These are phyloP conservation scores for Momotus momota DNA, from an alignment of 2,797 vertebrate genomes.

Conservation along the genomic window DNA sequence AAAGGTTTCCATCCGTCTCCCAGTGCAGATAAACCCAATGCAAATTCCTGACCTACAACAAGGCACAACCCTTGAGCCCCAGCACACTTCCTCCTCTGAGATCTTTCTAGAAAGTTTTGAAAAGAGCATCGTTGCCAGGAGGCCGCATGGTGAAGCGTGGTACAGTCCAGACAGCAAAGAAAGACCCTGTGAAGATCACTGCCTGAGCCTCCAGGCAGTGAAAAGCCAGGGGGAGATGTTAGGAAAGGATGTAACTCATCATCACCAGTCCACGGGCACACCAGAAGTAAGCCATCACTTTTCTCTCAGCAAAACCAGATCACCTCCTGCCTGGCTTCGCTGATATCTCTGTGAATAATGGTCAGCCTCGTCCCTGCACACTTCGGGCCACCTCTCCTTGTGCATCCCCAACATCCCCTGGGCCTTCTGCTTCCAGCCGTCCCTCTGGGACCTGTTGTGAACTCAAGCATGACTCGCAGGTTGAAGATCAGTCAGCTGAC, in stretches of 20 bases:
- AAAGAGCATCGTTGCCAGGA: neutral
- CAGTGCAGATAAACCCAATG: neutral
- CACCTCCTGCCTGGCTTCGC: neutral
- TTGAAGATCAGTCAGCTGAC: neutral
- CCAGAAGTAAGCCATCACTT: neutral
- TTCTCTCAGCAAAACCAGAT: neutral
- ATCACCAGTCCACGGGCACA: neutral
- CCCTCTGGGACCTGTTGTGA: neutral
- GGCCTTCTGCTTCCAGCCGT: neutral
- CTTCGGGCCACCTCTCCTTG: neutral
- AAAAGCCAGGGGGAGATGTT: neutral
- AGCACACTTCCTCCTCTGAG: neutral
- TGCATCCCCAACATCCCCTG: neutral
- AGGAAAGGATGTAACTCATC: neutral
- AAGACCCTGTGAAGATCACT: neutral
- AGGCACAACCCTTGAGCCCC: neutral
- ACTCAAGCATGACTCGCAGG: neutral
- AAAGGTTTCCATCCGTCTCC: neutral
- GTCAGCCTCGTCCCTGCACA: neutral
- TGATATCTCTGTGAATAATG: neutral
- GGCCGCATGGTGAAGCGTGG: neutral
- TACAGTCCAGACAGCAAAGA: neutral
- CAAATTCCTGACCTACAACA: neutral
- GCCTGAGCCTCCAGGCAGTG: neutral
- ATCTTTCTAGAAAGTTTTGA: neutral